Conservation (phyloP, 1,140 invertebrate genomes). For the Drepana arcuata region DNA sequence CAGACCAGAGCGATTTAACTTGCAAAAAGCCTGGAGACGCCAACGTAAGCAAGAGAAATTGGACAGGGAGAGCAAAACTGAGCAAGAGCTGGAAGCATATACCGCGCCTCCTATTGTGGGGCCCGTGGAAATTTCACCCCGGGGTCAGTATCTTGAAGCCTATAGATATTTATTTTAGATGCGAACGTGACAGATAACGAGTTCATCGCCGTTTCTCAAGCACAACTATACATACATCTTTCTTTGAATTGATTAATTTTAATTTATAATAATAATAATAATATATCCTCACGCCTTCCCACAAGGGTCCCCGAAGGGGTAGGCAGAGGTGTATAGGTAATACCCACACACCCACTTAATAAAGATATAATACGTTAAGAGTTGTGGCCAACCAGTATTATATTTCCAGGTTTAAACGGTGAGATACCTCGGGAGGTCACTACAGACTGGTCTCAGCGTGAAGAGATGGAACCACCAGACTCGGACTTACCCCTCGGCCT, state of each 20-base stretch:
- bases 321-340: no score
- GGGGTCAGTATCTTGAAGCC: conserved; percentile 34
- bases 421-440: conserved; percentile 33
- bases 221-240: no score
- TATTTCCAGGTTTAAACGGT: conserved; percentile 29
- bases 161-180: no score
- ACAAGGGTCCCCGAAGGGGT: no score
- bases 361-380: no score
- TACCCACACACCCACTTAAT: no score
- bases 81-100: conserved; percentile 51
- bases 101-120: conserved; percentile 42
- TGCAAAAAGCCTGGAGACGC: conserved; percentile 60
- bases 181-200: no score
- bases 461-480: conserved; percentile 19
- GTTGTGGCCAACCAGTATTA: no score
- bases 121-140: conserved; percentile 39
- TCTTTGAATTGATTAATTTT: no score
- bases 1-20: conserved; percentile 63
- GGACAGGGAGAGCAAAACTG: conserved; percentile 35
- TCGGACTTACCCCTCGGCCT: conserved; percentile 19
- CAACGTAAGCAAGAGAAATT: conserved; percentile 52
- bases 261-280: no score
- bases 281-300: no score
- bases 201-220: no score
- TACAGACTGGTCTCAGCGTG: conserved; percentile 37